Percentiles rank a stretch among this genome's conserved stretches.
Conservation (phyloP, 2,113 vertebrate genomes). For the Embiotoca jacksoni region DNA sequence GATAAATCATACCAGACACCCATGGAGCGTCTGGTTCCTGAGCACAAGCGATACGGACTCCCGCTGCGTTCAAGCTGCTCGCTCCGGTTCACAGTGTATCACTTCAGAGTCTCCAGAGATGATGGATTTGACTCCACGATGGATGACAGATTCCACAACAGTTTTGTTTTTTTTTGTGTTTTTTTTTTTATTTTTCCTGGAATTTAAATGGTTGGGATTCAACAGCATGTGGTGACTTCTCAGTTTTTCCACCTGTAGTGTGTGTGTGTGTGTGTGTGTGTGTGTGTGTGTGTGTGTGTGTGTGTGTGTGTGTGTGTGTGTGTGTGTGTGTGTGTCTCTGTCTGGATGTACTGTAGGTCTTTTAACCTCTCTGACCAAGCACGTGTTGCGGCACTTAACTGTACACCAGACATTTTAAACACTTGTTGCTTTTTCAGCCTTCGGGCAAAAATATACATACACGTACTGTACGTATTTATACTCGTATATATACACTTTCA, state of each 20-base stretch:
- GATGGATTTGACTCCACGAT: conserved; percentile 22
- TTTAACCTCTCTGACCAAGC: neutral
- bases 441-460: neutral
- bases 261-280: neutral
- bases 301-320: no score
- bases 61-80: conserved; percentile 25
- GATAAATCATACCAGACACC: conserved; percentile 17
- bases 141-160: conserved; percentile 17
- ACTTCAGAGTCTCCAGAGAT: conserved; percentile 12
- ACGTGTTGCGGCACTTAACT: neutral
- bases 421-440: conserved; percentile 17
- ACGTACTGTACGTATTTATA: neutral
- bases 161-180: no score
- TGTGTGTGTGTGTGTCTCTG: no score
- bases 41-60: neutral
- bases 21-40: neutral
- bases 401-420: conserved; percentile 14
- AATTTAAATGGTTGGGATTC: conserved; percentile 27
- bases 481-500: neutral
- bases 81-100: conserved; percentile 15
- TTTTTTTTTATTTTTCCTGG: neutral
- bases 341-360: neutral
- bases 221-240: conserved; percentile 32
- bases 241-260: conserved; percentile 26
- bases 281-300: no score